Conservation (phyloP, 2,888 invertebrate genomes). For the Nomada lathburiana region DNA sequence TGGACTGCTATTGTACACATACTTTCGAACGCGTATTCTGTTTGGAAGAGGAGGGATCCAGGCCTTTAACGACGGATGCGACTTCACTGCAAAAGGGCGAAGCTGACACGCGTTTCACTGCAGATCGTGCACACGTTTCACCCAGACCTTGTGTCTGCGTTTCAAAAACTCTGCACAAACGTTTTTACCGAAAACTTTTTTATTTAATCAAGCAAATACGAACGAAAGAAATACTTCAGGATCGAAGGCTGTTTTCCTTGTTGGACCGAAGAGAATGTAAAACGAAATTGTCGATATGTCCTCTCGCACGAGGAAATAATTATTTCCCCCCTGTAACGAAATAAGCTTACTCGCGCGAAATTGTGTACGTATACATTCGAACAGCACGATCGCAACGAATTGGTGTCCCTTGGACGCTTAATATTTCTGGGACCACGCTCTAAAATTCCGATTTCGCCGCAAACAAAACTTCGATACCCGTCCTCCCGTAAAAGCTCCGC, state of each 20-base stretch:
- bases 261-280: too few relatives aligned
- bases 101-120: constrained; percentile 9
- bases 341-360: not conserved
- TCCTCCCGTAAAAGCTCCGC: constrained; percentile 16
- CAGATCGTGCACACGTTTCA: not conserved
- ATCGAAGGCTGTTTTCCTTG: too few relatives aligned
- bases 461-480: constrained; percentile 23
- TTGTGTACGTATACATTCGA: not conserved
- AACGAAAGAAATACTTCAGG: not conserved
- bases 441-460: constrained; percentile 40
- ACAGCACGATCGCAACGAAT: not conserved
- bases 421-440: constrained; percentile 26
- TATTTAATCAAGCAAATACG: not conserved
- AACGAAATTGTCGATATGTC: too few relatives aligned
- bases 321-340: not conserved
- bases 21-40: constrained; percentile 34
- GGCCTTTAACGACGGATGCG: constrained; percentile 51
- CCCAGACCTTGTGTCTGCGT: not conserved
- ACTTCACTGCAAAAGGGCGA: constrained; percentile 30
- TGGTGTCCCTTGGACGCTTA: constrained; percentile 24
- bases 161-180: not conserved
- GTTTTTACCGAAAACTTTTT: not conserved
- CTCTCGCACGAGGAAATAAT: not conserved
- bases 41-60: constrained; percentile 7
- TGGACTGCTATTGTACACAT: constrained; percentile 33